Conservation (phyloP, 2,113 vertebrate species). For the Numenius arquata region DNA sequence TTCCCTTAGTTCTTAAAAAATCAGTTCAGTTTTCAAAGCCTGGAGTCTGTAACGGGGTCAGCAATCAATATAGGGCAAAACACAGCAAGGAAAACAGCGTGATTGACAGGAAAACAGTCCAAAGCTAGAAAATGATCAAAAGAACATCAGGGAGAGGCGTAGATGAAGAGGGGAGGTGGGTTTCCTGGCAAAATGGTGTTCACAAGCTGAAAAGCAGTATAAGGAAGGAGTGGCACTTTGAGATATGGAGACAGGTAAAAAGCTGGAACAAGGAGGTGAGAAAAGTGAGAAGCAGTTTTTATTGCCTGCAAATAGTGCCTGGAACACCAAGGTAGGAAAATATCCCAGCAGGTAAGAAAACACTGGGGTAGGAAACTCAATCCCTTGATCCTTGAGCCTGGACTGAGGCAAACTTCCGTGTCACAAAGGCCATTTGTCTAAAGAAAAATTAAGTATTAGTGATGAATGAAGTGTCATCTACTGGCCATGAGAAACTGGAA, state of each 20-base stretch:
- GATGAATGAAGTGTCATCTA: background rate
- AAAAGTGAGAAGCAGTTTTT: background rate
- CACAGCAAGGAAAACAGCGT: background rate
- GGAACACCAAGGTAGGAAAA: background rate
- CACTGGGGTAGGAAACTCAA: background rate
- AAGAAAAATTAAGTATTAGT: background rate
- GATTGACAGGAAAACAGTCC: background rate
- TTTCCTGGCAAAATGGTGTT: background rate
- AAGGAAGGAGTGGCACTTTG: background rate
- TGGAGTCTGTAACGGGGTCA: background rate
- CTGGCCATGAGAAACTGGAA: background rate
- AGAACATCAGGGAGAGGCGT: background rate
- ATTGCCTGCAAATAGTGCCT: background rate
- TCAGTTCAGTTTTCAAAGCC: background rate
- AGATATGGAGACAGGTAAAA: background rate
- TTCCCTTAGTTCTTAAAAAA: background rate
- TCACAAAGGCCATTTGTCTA: background rate
- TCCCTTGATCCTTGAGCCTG: background rate
- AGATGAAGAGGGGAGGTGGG: background rate
- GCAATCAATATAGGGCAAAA: background rate
- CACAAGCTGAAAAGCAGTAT: background rate
- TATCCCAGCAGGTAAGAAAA: background rate
- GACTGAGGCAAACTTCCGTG: background rate
- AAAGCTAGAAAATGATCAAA: background rate
- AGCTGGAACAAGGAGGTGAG: background rate